Evolutionary conservation across 2,113 vertebrate species (phyloP), one percentile per base, ranked within the genome.

Genomic region (Ochotona princeps): DNA sequence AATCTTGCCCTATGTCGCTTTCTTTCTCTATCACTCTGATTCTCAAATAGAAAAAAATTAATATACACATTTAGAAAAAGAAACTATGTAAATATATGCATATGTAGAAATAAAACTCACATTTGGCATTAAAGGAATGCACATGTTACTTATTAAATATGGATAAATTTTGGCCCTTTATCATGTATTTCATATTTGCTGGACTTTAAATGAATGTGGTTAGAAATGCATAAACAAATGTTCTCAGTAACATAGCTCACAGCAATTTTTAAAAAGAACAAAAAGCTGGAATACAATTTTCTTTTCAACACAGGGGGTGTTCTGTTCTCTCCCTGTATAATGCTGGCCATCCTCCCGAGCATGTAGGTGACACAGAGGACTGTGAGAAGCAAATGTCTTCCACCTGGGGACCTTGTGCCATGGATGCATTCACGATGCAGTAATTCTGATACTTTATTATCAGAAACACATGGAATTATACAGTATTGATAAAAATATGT

Each of bases 211-310:
- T 69, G 35, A 83, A 28, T 26, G 12, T 12, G 74, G 57, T 63
- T 93, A 87, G 49, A 57, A 80, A 75, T 7, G 20, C 61, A 87
- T 23, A 92, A 49, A 80, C 66, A 87, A 28, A 65, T n/a, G 63
- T 84, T 60, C 61, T 90, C 76, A 61, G 47, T 57, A 87, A 87
- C 14, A 78, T 54, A 75, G 13, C 35, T 84, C 26, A 88, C 1
- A 28, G 5, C 67, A 13, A 81, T 63, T 69, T 86, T 94, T 76
- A 38, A 90, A 89, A 94, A 73, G 21, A 4, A 92, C 18, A 51
- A 81, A 92, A 51, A 61, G 18, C 61, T 28, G 13, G 81, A 94
- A 92, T 61, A 88, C 89, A 86, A 89, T 73, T 17, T 32, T 82
- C 26, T 69, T 54, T 76, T 13, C 11, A 63, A 69, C 89, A 87